Percentiles rank a stretch among this genome's conserved stretches.
These are phyloP conservation scores for Butorides virescens DNA, from an alignment of 2,113 vertebrate genomes.

Conservation along the genomic window DNA sequence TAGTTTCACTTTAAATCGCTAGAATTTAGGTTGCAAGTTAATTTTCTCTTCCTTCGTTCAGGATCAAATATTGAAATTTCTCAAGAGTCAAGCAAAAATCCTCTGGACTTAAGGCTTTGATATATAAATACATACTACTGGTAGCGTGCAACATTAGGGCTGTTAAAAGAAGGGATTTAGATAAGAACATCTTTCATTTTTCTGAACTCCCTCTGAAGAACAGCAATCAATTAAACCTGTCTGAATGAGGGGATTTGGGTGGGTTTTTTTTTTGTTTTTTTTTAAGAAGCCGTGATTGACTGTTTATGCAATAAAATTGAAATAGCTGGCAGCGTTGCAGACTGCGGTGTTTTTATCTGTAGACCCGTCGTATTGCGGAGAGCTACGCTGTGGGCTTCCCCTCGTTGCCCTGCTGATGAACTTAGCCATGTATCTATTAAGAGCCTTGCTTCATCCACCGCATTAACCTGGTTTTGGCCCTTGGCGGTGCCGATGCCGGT, in stretches of 20 bases:
- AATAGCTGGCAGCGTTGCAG: background rate
- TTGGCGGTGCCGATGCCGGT: fast-evolving
- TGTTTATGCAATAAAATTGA: background rate
- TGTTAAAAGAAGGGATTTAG: background rate
- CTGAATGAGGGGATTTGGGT: background rate
- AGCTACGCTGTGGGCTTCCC: background rate
- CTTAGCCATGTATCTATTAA: background rate
- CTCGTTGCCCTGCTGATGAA: background rate
- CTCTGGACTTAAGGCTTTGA: background rate
- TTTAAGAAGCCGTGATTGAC: background rate
- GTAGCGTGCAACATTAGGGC: background rate
- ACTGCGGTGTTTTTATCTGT: background rate
- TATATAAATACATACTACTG: background rate
- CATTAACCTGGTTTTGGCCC: background rate
- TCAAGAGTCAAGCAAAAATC: background rate
- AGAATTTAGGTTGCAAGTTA: background rate
- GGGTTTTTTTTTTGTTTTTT: background rate
- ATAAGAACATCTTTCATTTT: background rate
- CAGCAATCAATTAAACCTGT: background rate
- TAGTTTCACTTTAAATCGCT: background rate
- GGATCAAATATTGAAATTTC: background rate
- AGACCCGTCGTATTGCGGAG: background rate
- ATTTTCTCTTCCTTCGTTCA: background rate
- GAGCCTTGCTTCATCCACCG: background rate
- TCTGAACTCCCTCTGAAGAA: background rate